phyloP scores from a whole-genome alignment of 2,113 vertebrate genomes.

The Cyrtonyx montezumae region DNA sequence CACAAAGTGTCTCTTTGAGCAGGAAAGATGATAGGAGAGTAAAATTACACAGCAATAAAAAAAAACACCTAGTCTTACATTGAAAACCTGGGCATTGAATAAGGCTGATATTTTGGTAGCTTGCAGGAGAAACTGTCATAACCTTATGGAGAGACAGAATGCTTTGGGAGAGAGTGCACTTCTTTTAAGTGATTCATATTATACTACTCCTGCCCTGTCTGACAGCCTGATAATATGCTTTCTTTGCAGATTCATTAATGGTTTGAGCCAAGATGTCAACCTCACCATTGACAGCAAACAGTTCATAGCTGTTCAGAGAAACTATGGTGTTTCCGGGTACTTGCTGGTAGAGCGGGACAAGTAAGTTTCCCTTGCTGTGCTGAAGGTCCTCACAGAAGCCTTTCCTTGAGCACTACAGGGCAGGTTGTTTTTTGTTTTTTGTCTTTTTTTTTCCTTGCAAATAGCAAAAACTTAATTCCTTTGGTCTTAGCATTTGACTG shows the following conservation, averaged over 20 bases:
- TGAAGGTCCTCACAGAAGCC: neutral
- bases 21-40: neutral
- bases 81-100: neutral
- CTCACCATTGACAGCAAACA: constrained; percentile 69
- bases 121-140: neutral
- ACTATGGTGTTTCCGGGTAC: constrained; percentile 78
- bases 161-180: neutral
- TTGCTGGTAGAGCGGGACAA: constrained; percentile 70
- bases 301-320: constrained; percentile 54
- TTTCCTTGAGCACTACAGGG: neutral
- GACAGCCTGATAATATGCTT: constrained; percentile 2
- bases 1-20: neutral
- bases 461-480: neutral
- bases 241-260: constrained; percentile 89
- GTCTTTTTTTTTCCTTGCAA: neutral
- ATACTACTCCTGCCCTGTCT: neutral
- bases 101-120: neutral
- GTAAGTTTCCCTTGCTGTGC: constrained; percentile 80
- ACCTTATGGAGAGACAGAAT: neutral
- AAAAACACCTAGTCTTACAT: neutral
- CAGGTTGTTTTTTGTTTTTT: neutral
- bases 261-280: constrained; percentile 73
- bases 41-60: neutral
- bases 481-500: neutral
- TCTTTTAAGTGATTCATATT: neutral